A percentile compares a stretch with the other conserved stretches of the same genome.
These are phyloP conservation scores for Cryptomyrus ogoouensis DNA, from an alignment of 2,113 vertebrate genomes.

Conservation along the genomic window DNA sequence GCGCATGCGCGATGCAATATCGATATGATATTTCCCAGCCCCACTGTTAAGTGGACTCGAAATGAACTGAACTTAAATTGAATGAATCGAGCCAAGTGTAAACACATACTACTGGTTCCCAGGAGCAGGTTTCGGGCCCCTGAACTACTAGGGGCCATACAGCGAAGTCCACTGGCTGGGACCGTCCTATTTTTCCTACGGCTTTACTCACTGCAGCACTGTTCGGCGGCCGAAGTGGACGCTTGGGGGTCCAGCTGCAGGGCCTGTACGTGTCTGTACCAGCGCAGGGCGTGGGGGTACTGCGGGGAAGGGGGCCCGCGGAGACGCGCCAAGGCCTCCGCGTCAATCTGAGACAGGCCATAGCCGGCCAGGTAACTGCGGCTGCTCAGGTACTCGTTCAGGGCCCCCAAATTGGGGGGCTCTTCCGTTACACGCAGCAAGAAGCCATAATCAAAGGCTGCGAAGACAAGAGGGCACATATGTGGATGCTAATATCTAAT, in stretches of 20 bases:
- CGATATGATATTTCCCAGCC: too few relatives aligned
- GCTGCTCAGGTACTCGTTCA: constrained; percentile 82
- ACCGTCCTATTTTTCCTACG: not conserved
- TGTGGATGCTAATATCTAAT: constrained; percentile 25
- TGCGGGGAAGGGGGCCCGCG: constrained; percentile 69
- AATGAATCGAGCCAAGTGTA: not conserved
- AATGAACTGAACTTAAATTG: not conserved
- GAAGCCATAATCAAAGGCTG: constrained; percentile 82
- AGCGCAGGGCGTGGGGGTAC: constrained; percentile 83
- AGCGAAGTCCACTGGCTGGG: not conserved
- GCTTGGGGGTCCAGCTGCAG: constrained; percentile 61
- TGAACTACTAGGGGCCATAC: not conserved
- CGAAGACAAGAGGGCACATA: constrained; percentile 72
- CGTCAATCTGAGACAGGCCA: constrained; percentile 77
- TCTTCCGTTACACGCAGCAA: constrained; percentile 81
- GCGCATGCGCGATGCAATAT: too few relatives aligned
- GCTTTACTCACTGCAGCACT: constrained; percentile 84
- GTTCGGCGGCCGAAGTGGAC: constrained; percentile 46
- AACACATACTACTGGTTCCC: not conserved
- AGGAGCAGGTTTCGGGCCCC: not conserved
- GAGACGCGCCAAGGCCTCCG: constrained; percentile 75
- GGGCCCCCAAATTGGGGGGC: constrained; percentile 67
- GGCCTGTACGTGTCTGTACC: constrained; percentile 87
- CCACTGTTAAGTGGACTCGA: not conserved
- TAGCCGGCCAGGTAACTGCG: constrained; percentile 92